Evolutionary conservation across 2,797 vertebrate genomes (phyloP).

Genomic region (Lepilemur ruficaudatus): DNA sequence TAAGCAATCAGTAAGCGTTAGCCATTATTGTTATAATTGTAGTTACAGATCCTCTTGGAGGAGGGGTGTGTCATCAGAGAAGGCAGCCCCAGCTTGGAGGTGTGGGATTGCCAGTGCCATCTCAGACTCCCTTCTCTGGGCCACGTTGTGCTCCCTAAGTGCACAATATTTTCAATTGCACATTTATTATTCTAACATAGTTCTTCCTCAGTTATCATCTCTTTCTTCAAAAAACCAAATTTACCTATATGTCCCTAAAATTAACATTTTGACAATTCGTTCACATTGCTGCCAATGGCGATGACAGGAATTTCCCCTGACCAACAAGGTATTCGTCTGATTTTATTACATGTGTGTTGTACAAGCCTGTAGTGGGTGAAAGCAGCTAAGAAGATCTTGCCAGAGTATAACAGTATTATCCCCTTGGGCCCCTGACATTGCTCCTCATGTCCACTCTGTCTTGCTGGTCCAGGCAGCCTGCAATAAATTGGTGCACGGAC

Average conservation of each 20-base stretch:
- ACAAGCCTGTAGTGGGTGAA: not conserved
- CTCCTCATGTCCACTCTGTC: not conserved
- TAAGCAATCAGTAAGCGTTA: not conserved
- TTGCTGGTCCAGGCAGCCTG: not conserved
- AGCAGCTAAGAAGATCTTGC: not conserved
- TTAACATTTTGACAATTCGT: not conserved
- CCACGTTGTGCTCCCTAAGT: not conserved
- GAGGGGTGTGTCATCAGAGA: not conserved
- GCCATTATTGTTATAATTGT: not conserved
- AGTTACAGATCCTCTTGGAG: not conserved
- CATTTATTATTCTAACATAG: not conserved
- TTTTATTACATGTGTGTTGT: not conserved
- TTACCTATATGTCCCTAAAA: not conserved
- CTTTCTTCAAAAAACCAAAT: not conserved
- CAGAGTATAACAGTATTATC: not conserved
- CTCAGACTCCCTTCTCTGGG: not conserved
- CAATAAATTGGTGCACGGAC: not conserved
- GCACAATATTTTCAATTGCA: not conserved
- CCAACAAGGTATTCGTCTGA: not conserved
- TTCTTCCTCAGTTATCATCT: not conserved
- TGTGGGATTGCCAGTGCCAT: not conserved
- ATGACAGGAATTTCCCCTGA: not conserved
- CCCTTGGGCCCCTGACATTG: not conserved
- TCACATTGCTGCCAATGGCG: not conserved
- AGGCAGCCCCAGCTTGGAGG: not conserved